A percentile compares a stretch with the other conserved stretches of the same genome.
Conservation (phyloP, 2,113 vertebrate species). For the Ardeotis arabs region DNA sequence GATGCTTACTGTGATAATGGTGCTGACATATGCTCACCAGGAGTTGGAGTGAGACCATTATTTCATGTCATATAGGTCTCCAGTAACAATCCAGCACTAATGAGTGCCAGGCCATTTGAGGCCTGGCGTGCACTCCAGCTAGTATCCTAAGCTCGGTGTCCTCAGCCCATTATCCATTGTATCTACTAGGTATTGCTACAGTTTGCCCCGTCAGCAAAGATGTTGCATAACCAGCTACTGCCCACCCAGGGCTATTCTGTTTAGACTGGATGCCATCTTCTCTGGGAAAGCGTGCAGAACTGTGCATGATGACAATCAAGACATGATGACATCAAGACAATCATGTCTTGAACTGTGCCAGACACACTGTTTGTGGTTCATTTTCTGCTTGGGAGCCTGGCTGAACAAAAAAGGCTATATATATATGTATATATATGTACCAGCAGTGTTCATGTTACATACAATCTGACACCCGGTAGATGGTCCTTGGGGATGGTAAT, state of each 20-base stretch:
- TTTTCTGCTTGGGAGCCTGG: background rate
- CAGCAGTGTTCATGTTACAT: background rate
- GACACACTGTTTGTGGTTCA: background rate
- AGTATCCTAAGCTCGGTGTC: background rate
- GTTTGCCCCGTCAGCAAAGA: background rate
- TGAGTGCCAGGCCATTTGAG: background rate
- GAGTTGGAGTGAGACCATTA: background rate
- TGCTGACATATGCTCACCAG: conserved; percentile 13
- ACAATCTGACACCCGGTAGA: background rate
- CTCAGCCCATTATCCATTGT: background rate
- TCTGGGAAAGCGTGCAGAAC: conserved; percentile 26
- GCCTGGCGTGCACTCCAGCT: background rate
- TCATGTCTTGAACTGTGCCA: conserved; percentile 38
- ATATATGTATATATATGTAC: background rate
- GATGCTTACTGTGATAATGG: background rate
- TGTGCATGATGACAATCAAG: too few relatives aligned
- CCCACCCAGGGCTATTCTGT: conserved; percentile 10
- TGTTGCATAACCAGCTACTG: background rate
- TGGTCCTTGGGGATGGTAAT: conserved; percentile 15
- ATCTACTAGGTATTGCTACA: background rate
- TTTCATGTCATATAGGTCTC: background rate
- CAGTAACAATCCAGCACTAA: background rate
- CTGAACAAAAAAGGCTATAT: background rate
- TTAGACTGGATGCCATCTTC: conserved; percentile 33
- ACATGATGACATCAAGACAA: background rate